These are phyloP conservation scores for Melinaea marsaeus DNA, from an alignment of 2,888 invertebrate genomes.

Conservation along the genomic window DNA sequence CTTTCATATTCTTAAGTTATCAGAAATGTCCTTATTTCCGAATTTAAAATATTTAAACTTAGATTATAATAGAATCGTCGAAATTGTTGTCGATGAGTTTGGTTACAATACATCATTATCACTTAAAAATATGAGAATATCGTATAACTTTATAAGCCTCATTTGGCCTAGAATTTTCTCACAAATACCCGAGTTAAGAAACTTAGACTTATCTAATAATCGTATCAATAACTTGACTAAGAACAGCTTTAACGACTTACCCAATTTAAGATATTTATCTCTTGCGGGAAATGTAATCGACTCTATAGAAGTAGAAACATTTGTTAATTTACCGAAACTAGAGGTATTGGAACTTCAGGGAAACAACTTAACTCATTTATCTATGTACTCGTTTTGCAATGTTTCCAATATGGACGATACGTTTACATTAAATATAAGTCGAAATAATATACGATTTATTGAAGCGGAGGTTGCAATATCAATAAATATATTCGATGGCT, in stretches of 20 bases:
- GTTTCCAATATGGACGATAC: conserved; percentile 81
- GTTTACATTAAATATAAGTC: conserved; percentile 86
- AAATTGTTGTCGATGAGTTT: conserved; percentile 83
- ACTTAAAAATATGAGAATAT: conserved; percentile 87
- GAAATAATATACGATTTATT: conserved; percentile 78
- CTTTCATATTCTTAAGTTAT: conserved; percentile 83
- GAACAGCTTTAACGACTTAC: conserved; percentile 86
- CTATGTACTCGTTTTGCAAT: conserved; percentile 82
- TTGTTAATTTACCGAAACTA: conserved; percentile 86
- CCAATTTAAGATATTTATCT: conserved; percentile 88
- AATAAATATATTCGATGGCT: conserved; percentile 83
- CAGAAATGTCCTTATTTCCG: conserved; percentile 83
- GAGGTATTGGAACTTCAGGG: conserved; percentile 88
- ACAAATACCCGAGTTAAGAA: conserved; percentile 84
- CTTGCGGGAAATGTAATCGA: conserved; percentile 89
- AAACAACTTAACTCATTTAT: conserved; percentile 84
- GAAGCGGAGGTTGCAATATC: conserved; percentile 75
- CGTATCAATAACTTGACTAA: conserved; percentile 83
- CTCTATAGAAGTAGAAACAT: conserved; percentile 84
- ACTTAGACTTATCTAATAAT: conserved; percentile 88
- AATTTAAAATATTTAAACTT: conserved; percentile 89
- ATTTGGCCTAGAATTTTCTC: conserved; percentile 84
- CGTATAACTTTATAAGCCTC: conserved; percentile 86
- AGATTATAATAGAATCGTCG: conserved; percentile 88
- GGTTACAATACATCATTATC: conserved; percentile 83